Percentiles rank a stretch among this genome's conserved stretches.
These are phyloP conservation scores for Psilopsiagon aurifrons DNA, from an alignment of 2,113 vertebrate genomes.

Conservation along the genomic window DNA sequence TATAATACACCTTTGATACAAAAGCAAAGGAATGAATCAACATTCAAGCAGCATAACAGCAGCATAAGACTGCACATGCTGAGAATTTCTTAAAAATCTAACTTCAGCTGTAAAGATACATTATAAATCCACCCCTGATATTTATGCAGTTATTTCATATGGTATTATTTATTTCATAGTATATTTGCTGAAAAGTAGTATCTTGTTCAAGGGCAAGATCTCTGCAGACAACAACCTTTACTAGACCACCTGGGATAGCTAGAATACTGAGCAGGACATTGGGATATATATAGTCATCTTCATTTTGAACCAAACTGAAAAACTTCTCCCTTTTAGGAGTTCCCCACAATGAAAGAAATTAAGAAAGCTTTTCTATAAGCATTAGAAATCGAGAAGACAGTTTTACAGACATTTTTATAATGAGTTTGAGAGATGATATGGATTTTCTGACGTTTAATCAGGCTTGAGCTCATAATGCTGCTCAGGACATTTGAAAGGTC, in stretches of 20 bases:
- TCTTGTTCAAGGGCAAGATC: neutral
- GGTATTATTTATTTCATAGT: neutral
- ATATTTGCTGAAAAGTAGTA: neutral
- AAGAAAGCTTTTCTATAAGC: neutral
- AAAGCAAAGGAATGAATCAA: neutral
- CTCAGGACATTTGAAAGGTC: neutral
- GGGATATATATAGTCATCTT: neutral
- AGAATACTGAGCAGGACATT: neutral
- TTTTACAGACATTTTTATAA: neutral
- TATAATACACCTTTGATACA: neutral
- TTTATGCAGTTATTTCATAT: neutral
- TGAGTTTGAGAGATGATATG: neutral
- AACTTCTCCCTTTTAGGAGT: neutral
- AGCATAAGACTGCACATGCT: neutral
- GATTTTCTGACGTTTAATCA: slow-evolving; percentile 33
- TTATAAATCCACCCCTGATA: neutral
- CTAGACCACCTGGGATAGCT: neutral
- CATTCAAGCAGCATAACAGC: neutral
- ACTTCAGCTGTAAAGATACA: neutral
- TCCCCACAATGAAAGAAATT: neutral
- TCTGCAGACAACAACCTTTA: neutral
- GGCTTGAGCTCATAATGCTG: neutral
- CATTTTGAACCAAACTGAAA: neutral
- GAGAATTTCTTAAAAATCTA: neutral
- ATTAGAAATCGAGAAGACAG: neutral